Evolutionary conservation across 2,797 vertebrate genomes (phyloP).

Genomic region (Pangasius mekongensis): DNA sequence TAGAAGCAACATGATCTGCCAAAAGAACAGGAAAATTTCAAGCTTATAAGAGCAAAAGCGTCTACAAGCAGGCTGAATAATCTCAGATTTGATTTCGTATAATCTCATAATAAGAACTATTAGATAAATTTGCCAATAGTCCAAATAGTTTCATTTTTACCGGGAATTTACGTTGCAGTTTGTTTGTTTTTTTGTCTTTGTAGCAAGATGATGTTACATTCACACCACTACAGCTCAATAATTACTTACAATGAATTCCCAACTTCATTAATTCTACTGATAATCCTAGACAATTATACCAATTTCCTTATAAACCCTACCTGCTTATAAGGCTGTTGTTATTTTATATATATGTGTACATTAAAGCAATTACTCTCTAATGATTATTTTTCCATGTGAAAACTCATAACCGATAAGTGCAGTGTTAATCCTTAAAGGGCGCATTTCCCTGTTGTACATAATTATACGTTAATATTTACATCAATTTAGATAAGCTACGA

Average conservation of each 20-base stretch:
- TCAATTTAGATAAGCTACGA: neutral
- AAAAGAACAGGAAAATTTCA: neutral
- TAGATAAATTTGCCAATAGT: neutral
- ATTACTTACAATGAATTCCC: neutral
- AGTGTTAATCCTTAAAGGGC: neutral
- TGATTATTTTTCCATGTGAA: conserved; percentile 8
- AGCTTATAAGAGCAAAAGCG: neutral
- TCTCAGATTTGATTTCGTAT: neutral
- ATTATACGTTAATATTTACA: conserved; percentile 1
- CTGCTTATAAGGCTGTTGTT: conserved; percentile 2
- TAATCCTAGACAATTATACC: conserved; percentile 17
- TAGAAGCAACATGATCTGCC: neutral
- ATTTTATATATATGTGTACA: conserved; percentile 1
- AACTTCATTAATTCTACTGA: conserved; percentile 11
- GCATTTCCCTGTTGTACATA: neutral
- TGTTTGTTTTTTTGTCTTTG: neutral
- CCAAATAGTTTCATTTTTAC: neutral
- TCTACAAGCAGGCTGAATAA: neutral
- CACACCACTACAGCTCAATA: neutral
- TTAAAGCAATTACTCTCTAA: conserved; percentile 20
- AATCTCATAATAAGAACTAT: neutral
- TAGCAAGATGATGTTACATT: neutral
- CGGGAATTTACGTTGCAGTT: neutral
- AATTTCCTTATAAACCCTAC: conserved; percentile 4
- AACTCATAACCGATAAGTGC: neutral